phyloP scores from a whole-genome alignment of 1,140 invertebrate species.

The Drosophila rhopaloa region DNA sequence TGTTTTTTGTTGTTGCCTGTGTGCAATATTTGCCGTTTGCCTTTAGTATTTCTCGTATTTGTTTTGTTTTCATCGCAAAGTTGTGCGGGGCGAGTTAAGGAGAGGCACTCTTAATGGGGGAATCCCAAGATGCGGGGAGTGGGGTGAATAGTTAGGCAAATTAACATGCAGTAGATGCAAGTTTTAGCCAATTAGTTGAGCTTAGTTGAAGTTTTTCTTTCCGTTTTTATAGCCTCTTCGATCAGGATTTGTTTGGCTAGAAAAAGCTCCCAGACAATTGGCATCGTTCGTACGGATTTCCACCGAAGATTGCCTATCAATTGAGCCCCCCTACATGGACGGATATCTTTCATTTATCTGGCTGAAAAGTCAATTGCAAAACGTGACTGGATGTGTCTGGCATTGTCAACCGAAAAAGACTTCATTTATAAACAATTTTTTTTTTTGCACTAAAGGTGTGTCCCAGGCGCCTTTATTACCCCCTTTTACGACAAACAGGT shows the following conservation, averaged over 20 bases:
- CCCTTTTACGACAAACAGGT: constrained; percentile 5
- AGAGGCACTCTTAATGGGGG: constrained; percentile 4
- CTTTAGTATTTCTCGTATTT: constrained; percentile 57
- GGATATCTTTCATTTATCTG: constrained; percentile 24
- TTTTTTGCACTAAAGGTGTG: constrained; percentile 54
- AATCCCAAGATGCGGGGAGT: constrained; percentile 7
- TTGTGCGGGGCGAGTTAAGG: constrained; percentile 13
- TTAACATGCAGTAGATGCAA: constrained; percentile 78
- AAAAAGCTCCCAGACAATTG: neutral
- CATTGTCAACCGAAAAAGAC: constrained; percentile 53
- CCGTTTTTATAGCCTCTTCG: constrained; percentile 16
- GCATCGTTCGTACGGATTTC: constrained; percentile 31
- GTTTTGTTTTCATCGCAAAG: constrained; percentile 59
- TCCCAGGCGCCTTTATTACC: constrained; percentile 28
- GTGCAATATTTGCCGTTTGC: constrained; percentile 46
- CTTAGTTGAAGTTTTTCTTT: constrained; percentile 47
- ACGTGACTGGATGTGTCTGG: constrained; percentile 65
- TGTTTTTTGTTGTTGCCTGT: constrained; percentile 44
- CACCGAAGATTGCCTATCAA: constrained; percentile 42
- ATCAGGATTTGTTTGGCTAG: constrained; percentile 22
- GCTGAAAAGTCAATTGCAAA: constrained; percentile 60
- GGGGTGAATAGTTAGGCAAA: constrained; percentile 58
- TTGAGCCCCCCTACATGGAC: constrained; percentile 11
- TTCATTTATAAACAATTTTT: constrained; percentile 56
- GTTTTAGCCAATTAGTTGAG: constrained; percentile 77